Conservation (phyloP, 2,113 vertebrate genomes). For the Dromaius novaehollandiae region DNA sequence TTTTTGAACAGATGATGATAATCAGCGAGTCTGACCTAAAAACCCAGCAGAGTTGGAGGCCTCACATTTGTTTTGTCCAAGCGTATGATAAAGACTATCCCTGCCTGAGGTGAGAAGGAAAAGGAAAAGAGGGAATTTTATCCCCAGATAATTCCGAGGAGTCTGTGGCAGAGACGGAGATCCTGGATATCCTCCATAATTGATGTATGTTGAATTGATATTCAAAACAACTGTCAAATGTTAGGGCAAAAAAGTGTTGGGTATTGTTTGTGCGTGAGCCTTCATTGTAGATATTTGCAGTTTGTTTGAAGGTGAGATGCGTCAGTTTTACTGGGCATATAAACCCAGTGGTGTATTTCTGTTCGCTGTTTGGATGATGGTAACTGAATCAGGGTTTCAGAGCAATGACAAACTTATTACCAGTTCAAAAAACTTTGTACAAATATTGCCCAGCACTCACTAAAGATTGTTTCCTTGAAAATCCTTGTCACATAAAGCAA, state of each 20-base stretch:
- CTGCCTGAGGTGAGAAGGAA: not conserved
- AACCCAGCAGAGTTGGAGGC: not conserved
- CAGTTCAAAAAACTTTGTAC: not conserved
- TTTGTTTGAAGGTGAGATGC: too few species aligned
- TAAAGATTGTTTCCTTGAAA: not conserved
- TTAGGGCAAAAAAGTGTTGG: too few species aligned
- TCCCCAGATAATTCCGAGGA: not conserved
- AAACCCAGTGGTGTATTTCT: not conserved
- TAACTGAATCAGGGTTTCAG: not conserved
- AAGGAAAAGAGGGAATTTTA: not conserved
- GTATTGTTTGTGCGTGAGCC: too few species aligned
- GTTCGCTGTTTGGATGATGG: not conserved
- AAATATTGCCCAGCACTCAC: not conserved
- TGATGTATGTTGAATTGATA: not conserved
- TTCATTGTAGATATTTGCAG: too few species aligned
- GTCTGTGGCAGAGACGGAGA: not conserved
- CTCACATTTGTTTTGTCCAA: not conserved
- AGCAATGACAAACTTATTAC: not conserved
- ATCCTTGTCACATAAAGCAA: not conserved
- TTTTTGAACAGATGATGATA: not conserved
- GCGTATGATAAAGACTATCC: not conserved
- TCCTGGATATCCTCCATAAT: fast-evolving
- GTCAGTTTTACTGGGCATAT: too few species aligned
- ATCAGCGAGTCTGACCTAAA: not conserved
- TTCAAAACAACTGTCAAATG: too few species aligned